Evolutionary conservation across 64 coral and sea anemone genomes (phyloP).

Genomic region (Stichodactyla mertensii): DNA sequence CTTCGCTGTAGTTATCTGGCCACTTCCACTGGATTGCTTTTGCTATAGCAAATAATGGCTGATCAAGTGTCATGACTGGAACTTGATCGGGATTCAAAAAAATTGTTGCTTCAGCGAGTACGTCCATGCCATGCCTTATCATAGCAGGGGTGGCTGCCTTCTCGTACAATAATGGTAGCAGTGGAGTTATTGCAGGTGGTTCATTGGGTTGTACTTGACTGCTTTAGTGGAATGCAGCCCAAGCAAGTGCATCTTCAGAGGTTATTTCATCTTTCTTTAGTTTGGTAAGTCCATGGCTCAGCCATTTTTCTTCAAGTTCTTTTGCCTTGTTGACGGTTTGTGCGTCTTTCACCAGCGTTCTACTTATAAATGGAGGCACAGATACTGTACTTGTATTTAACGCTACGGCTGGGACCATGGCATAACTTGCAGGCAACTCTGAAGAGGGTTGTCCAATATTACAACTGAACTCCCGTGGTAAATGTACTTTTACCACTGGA

Average conservation of each 20-base stretch:
- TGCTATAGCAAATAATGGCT: conserved; percentile 37
- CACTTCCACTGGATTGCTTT: conserved; percentile 40
- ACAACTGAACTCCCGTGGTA: no score
- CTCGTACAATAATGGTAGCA: conserved; percentile 42
- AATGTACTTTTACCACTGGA: no score
- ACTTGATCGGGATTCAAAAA: conserved; percentile 36
- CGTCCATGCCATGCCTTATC: conserved; percentile 44
- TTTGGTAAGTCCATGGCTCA: neutral
- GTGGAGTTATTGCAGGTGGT: neutral
- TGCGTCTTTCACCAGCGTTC: neutral
- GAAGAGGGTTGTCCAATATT: no score
- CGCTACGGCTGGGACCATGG: conserved; percentile 26
- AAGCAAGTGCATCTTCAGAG: conserved; percentile 5
- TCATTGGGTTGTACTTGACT: neutral
- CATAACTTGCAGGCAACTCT: conserved; percentile 30
- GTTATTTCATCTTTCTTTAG: neutral
- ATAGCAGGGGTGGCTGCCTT: conserved; percentile 45
- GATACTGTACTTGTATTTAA: neutral
- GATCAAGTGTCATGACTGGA: conserved; percentile 37
- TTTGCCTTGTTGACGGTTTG: neutral
- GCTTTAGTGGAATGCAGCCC: conserved; percentile 31
- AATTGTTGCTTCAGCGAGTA: neutral
- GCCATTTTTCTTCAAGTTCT: neutral
- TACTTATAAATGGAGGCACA: conserved; percentile 15
- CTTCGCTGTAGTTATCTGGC: conserved; percentile 43